These are phyloP conservation scores for Hemibates koningsi DNA, from an alignment of 2,113 vertebrate genomes.

Conservation along the genomic window DNA sequence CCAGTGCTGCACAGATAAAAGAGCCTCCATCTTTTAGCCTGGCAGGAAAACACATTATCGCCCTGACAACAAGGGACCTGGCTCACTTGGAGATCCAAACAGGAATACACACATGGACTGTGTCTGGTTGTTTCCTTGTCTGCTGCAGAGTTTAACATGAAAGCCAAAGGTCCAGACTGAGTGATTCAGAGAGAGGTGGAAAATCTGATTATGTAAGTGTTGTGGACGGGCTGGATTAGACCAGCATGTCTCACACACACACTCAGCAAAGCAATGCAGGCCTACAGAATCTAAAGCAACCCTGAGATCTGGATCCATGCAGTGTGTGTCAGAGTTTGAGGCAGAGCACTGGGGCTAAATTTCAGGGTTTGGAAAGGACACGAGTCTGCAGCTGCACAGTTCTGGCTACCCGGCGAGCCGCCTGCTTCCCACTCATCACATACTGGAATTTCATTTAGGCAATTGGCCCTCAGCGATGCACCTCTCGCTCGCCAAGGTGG, in stretches of 20 bases:
- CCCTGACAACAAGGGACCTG: constrained; percentile 30
- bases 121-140: background rate
- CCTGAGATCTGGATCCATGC: background rate
- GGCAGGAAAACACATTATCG: constrained; percentile 59
- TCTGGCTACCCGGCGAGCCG: background rate
- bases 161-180: background rate
- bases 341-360: background rate
- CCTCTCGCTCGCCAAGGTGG: constrained; percentile 27
- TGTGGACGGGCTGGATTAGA: background rate
- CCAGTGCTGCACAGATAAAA: constrained; percentile 55
- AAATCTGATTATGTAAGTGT: background rate
- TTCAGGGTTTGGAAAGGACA: background rate
- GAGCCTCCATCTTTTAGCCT: constrained; percentile 5
- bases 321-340: background rate
- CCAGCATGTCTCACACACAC: background rate
- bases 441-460: constrained; percentile 53
- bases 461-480: constrained; percentile 35
- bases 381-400: constrained; percentile 31
- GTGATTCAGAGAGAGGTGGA: background rate
- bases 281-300: background rate
- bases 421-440: constrained; percentile 45
- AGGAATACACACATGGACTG: background rate
- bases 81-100: background rate
- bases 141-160: background rate
- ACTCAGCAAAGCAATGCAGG: background rate